Evolutionary conservation across 2,113 vertebrate species (phyloP).

Genomic region (Cyrtonyx montezumae): DNA sequence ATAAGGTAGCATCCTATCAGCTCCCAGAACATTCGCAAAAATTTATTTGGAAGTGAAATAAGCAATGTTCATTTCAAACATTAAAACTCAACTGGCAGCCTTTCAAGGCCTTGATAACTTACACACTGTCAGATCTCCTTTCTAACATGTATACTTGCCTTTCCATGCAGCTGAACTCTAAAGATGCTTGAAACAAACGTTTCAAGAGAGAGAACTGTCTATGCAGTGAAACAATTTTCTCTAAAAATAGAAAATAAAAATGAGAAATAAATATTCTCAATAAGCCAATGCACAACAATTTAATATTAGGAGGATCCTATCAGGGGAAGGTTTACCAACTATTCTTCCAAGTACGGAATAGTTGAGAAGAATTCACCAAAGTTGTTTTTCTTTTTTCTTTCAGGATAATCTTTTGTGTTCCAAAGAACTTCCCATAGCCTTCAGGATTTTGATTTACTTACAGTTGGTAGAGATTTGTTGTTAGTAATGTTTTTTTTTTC

Average conservation of each 20-base stretch:
- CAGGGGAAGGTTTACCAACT: not conserved
- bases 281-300: not conserved
- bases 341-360: not conserved
- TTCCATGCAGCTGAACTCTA: not conserved
- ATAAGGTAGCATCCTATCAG: not conserved
- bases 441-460: not conserved
- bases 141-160: not conserved
- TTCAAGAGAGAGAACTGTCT: not conserved
- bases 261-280: not conserved
- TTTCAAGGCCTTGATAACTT: constrained; percentile 5
- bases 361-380: not conserved
- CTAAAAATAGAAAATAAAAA: not conserved
- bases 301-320: not conserved
- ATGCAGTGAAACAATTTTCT: not conserved
- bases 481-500: not conserved
- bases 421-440: not conserved
- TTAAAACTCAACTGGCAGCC: not conserved
- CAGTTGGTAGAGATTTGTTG: not conserved
- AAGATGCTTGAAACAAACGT: not conserved
- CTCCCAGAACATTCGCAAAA: not conserved
- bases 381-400: not conserved
- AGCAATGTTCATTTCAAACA: not conserved
- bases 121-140: not conserved
- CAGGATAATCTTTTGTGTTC: not conserved
- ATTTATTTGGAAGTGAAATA: constrained; percentile 29